Conservation (phyloP, 2,888 invertebrate species). For the Phrixothrix hirtus region DNA sequence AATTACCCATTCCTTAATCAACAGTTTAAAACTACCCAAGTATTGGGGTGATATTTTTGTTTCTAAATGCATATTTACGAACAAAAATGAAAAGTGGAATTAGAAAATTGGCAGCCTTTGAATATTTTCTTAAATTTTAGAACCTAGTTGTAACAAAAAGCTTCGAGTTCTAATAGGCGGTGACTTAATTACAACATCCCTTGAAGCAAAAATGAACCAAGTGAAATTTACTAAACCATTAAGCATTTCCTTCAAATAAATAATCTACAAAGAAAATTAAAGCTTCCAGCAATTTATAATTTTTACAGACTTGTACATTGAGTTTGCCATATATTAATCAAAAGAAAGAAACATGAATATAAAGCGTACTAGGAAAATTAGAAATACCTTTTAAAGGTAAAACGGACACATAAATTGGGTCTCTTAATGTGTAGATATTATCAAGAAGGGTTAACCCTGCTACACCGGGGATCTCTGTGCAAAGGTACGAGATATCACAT, state of each 20-base stretch:
- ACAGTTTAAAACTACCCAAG: too few relatives aligned
- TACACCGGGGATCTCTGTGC: conserved; percentile 8
- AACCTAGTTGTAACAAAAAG: too few relatives aligned
- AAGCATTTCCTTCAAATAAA: conserved; percentile 1
- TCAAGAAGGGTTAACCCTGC: conserved; percentile 17
- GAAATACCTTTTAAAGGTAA: conserved; percentile 18
- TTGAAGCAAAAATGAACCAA: neutral
- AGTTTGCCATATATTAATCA: conserved; percentile 11
- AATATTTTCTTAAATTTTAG: too few relatives aligned
- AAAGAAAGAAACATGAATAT: conserved; percentile 15
- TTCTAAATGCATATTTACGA: too few relatives aligned
- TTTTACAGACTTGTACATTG: neutral
- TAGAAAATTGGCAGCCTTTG: too few relatives aligned
- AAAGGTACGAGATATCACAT: neutral
- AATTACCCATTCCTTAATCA: too few relatives aligned
- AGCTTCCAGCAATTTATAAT: neutral
- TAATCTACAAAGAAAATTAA: conserved; percentile 3
- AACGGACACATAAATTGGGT: conserved; percentile 21
- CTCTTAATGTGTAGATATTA: conserved; percentile 26
- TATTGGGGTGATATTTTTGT: too few relatives aligned
- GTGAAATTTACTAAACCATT: neutral
- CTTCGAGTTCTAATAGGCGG: too few relatives aligned
- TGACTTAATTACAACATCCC: too few relatives aligned
- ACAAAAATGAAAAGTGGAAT: too few relatives aligned
- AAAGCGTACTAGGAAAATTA: conserved; percentile 8